Base-by-base conservation (phyloP, 2,797 vertebrate genomes). In the Lithobates sylvaticus region DNA sequence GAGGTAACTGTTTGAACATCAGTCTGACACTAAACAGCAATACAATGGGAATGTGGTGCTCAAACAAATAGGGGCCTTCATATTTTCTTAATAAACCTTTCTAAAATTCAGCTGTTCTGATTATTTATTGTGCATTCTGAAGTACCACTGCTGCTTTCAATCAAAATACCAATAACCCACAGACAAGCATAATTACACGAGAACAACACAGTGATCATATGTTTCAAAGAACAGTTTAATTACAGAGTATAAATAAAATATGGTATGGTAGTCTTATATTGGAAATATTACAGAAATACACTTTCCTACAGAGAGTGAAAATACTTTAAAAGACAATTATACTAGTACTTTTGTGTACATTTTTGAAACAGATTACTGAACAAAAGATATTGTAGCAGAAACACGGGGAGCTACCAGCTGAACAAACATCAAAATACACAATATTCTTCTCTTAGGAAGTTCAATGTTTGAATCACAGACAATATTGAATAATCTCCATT, bases 401-500 rank as follows among this genome's bases (percentile, higher is more conserved):
- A 92, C 93, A 94, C 47, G 92, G 81, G 90, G 93, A 93, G 92
- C 93, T 93, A 94, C 90, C 91, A 94, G 93, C 85, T 94, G 89
- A 95, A 95, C 93, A 92, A 95, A 95, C 94, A 95, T 89, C 94
- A 94, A 95, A 95, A 94, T 91, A 90, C 93, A 95, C 93, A 93
- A 91, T 95, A 94, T 91, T 94, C 89, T 92, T 93, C 92, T 94
- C 94, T 93, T 93, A 93, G 92, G 93, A 95, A 94, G 92, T 91
- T 93, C 94, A 91, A 93, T 93, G 92, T 92, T 93, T 91, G 92
- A 93, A 94, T 93, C 94, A 95, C 91, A 94, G 92, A 95, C 94
- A 94, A 91, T 91, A 91, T 90, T 91, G 92, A 94, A 88, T 91
- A 91, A 78, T 76, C 50, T 50, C 69, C 54, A 74, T 72, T 78